These are phyloP conservation scores for Allygus modestus DNA, from an alignment of 2,888 invertebrate species.

Conservation along the genomic window DNA sequence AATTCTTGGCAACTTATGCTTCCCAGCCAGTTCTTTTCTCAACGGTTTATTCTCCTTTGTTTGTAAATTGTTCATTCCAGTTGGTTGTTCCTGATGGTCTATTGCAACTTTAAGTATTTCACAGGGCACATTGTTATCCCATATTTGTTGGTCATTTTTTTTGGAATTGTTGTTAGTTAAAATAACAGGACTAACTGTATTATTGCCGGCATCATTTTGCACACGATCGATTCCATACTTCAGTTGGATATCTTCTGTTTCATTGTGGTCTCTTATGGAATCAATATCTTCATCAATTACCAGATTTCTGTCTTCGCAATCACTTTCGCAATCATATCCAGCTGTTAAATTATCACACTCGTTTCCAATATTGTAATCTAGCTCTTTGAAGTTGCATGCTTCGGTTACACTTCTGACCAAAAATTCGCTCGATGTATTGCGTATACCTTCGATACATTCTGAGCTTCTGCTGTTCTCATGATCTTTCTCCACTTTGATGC, in stretches of 20 bases:
- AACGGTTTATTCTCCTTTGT: not conserved
- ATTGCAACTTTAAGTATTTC: not conserved
- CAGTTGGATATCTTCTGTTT: not conserved
- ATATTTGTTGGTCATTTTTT: not conserved
- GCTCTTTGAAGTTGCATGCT: constrained; percentile 32
- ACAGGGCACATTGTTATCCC: not conserved
- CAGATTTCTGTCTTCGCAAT: constrained; percentile 35
- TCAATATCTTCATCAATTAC: constrained; percentile 52
- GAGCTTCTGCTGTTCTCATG: not conserved
- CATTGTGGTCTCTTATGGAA: constrained; percentile 32
- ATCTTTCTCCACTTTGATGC: constrained; percentile 7
- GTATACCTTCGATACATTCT: not conserved
- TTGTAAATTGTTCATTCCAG: not conserved
- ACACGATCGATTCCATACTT: not conserved
- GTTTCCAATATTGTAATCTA: constrained; percentile 22
- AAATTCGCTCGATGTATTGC: constrained; percentile 19
- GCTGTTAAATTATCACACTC: constrained; percentile 12
- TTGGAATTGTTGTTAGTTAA: not conserved
- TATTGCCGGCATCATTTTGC: not conserved
- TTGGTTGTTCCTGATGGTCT: not conserved
- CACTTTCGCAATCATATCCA: constrained; percentile 26
- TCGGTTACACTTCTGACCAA: constrained; percentile 19
- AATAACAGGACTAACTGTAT: not conserved
- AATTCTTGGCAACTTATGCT: constrained; percentile 20
- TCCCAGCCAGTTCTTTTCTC: not conserved